Evolutionary conservation across 2,797 vertebrate genomes (phyloP).

Genomic region (Podarcis siculus): DNA sequence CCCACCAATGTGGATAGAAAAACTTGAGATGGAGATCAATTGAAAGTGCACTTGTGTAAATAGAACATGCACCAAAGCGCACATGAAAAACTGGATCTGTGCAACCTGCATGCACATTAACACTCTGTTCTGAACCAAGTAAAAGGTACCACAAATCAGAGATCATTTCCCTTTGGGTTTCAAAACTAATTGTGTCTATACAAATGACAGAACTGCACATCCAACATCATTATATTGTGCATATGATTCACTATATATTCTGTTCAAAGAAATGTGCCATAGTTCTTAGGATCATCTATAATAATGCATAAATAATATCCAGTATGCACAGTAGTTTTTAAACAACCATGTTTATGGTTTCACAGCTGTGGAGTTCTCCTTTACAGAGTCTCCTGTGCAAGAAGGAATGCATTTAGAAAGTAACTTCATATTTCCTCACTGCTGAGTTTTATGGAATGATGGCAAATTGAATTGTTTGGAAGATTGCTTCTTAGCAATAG

Average conservation of each 20-base stretch:
- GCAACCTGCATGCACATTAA: no score
- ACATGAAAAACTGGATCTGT: no score
- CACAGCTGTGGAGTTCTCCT: background rate
- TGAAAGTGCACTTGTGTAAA: no score
- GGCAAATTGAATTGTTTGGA: slow-evolving; percentile 29
- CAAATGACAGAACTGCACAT: background rate
- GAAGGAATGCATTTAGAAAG: slow-evolving; percentile 34
- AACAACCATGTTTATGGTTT: background rate
- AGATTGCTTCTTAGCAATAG: slow-evolving; percentile 38
- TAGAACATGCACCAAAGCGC: no score
- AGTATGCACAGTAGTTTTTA: background rate
- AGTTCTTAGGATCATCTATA: slow-evolving; percentile 27
- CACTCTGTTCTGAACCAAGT: background rate
- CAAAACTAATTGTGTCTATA: background rate
- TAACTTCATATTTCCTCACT: slow-evolving; percentile 25
- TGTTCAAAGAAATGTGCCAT: background rate
- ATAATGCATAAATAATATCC: background rate
- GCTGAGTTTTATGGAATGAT: slow-evolving; percentile 33
- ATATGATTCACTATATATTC: background rate
- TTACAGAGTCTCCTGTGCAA: background rate
- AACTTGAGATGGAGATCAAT: no score
- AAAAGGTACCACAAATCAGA: background rate
- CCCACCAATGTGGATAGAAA: no score
- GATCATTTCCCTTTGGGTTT: background rate
- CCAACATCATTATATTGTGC: background rate